phyloP scores from a whole-genome alignment of 2,888 invertebrate genomes.

The Drosophila melanocephala region DNA sequence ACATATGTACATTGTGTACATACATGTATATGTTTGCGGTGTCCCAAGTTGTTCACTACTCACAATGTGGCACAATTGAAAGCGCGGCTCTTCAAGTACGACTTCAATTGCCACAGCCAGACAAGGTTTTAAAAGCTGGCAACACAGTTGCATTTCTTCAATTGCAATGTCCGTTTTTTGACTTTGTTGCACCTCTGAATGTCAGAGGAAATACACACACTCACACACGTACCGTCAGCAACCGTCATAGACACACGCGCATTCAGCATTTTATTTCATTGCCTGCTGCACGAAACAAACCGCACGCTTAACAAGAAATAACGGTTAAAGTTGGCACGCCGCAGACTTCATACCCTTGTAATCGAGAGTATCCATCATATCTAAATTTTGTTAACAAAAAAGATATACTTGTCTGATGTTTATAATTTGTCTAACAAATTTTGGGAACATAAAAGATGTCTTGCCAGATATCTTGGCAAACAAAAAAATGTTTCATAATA shows the following conservation, averaged over 20 bases:
- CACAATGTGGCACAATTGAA: conserved; percentile 54
- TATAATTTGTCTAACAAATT: background rate
- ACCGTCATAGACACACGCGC: background rate
- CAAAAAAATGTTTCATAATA: too few species aligned
- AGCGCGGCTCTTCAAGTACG: conserved; percentile 44
- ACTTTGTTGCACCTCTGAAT: conserved; percentile 47
- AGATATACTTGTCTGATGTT: background rate
- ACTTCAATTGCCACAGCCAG: conserved; percentile 49
- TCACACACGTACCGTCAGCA: background rate
- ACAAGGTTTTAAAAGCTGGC: conserved; percentile 46
- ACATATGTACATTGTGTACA: background rate
- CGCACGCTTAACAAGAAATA: conserved; percentile 29
- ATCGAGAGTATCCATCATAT: background rate
- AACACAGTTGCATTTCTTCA: conserved; percentile 58
- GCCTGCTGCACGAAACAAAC: conserved; percentile 22
- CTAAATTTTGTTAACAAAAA: background rate
- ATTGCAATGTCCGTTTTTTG: conserved; percentile 51
- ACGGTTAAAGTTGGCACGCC: background rate
- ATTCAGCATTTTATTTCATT: conserved; percentile 8
- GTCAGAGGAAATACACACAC: conserved; percentile 20
- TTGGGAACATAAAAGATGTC: too few species aligned
- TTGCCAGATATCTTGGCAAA: too few species aligned
- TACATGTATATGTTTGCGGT: background rate
- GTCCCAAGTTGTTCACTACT: background rate
- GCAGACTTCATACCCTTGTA: background rate